phyloP scores from a whole-genome alignment of 2,888 invertebrate genomes.

The Octonoba sinensis region DNA sequence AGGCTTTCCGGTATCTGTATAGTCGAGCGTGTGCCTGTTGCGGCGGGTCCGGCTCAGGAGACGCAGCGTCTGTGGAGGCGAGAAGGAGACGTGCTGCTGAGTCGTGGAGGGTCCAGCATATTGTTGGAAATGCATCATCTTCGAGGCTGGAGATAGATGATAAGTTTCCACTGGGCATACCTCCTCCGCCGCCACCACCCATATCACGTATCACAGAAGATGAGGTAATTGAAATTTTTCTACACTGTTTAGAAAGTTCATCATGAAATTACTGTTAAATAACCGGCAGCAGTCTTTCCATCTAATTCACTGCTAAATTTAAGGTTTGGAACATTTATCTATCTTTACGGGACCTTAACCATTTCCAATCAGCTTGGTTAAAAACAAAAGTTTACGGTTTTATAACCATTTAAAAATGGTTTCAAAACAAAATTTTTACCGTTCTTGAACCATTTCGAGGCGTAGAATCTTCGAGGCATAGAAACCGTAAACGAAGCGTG shows the following conservation, averaged over 20 bases:
- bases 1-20: conserved; percentile 67
- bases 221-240: conserved; percentile 21
- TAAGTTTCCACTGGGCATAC: conserved; percentile 74
- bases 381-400: too few species aligned
- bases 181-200: conserved; percentile 85
- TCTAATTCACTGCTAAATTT: too few species aligned
- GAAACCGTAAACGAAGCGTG: too few species aligned
- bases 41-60: conserved; percentile 72
- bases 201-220: conserved; percentile 75
- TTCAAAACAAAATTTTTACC: too few species aligned
- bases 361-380: too few species aligned
- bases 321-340: too few species aligned
- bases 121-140: conserved; percentile 65
- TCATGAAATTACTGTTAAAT: too few species aligned
- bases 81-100: conserved; percentile 41
- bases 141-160: conserved; percentile 53
- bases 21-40: conserved; percentile 70
- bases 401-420: too few species aligned
- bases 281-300: too few species aligned
- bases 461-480: too few species aligned
- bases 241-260: background rate
- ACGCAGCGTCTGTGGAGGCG: conserved; percentile 69
- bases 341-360: too few species aligned
- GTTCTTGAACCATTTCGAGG: too few species aligned
- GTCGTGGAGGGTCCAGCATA: conserved; percentile 65